These are phyloP conservation scores for Synergus itoensis DNA, from an alignment of 2,888 invertebrate species.

Conservation along the genomic window DNA sequence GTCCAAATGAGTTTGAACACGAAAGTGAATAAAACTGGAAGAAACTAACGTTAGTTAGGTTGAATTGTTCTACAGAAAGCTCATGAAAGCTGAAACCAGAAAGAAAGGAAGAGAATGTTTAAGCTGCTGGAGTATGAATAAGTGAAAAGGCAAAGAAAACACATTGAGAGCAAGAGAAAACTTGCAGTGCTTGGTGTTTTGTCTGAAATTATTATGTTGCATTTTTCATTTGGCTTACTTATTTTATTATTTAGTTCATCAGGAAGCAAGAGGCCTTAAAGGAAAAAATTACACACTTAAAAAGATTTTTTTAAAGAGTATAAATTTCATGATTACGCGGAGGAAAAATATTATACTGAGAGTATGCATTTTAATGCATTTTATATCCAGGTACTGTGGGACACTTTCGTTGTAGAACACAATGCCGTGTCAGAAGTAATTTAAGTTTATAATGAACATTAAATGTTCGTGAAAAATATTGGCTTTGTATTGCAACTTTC, in stretches of 20 bases:
- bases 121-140: slow-evolving; percentile 34
- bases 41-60: slow-evolving; percentile 31
- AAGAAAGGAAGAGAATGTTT: slow-evolving; percentile 5
- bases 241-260: slow-evolving; percentile 18
- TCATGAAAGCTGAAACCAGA: slow-evolving; percentile 2
- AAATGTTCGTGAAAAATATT: neutral
- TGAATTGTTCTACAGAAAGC: slow-evolving; percentile 28
- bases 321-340: slow-evolving; percentile 2
- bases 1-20: slow-evolving; percentile 33
- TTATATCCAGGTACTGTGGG: slow-evolving; percentile 3
- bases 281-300: neutral
- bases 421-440: neutral
- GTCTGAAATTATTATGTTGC: slow-evolving; percentile 18
- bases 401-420: neutral
- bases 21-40: slow-evolving; percentile 27
- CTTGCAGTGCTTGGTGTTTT: slow-evolving; percentile 8
- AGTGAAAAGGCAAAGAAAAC: slow-evolving; percentile 21
- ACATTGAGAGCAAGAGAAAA: slow-evolving; percentile 9
- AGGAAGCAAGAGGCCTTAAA: neutral
- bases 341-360: neutral
- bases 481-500: neutral
- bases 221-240: slow-evolving; percentile 12
- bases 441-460: neutral
- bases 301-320: neutral
- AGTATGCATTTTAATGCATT: slow-evolving; percentile 11